phyloP scores from a whole-genome alignment of 2,113 vertebrate species.

The Pelodiscus sinensis region DNA sequence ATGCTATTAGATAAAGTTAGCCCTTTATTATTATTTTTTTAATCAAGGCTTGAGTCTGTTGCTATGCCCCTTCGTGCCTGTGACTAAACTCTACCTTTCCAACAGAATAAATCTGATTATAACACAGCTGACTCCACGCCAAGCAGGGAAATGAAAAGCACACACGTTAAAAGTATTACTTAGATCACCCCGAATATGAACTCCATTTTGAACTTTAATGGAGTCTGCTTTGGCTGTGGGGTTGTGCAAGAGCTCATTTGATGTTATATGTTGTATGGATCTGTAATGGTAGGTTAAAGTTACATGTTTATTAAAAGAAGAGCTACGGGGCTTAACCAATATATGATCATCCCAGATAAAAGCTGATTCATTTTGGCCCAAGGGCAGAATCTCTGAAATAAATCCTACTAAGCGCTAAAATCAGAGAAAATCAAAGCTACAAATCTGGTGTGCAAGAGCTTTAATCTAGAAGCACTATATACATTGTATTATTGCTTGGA shows the following conservation, averaged over 20 bases:
- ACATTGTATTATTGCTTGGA: constrained; percentile 57
- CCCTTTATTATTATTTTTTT: too few relatives aligned
- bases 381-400: constrained; percentile 67
- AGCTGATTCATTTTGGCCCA: constrained; percentile 70
- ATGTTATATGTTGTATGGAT: constrained; percentile 28
- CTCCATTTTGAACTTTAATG: constrained; percentile 16
- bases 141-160: constrained; percentile 38
- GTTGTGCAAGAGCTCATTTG: constrained; percentile 23
- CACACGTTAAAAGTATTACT: neutral
- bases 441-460: constrained; percentile 69
- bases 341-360: constrained; percentile 54
- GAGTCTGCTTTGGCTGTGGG: constrained; percentile 37
- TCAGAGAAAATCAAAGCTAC: constrained; percentile 67
- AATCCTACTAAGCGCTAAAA: constrained; percentile 64
- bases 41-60: neutral
- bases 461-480: constrained; percentile 71
- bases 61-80: neutral
- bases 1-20: neutral
- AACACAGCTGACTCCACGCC: neutral
- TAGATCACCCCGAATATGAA: constrained; percentile 22
- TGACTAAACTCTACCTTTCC: neutral
- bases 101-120: neutral
- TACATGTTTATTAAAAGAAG: constrained; percentile 68
- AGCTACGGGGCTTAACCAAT: constrained; percentile 49
- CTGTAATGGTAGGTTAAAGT: constrained; percentile 53